Evolutionary conservation across 1,140 invertebrate species (phyloP), one percentile per base, ranked within the genome.

Genomic region (Caenorhabditis remanei): DNA sequence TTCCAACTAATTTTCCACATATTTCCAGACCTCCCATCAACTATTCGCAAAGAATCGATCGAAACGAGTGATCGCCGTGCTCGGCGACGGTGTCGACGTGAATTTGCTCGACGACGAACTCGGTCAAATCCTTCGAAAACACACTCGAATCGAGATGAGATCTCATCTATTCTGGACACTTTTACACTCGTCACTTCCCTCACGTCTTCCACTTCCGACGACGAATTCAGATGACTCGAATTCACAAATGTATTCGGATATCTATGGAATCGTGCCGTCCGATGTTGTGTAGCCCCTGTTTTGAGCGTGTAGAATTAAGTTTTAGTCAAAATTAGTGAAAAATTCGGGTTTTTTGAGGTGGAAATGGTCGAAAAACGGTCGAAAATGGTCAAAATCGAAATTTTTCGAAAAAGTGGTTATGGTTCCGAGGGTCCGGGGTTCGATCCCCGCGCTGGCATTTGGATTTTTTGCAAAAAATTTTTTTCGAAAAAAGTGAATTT

Each of bases 41-140:
- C 43, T 89, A 16, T 91, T 90, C 83, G 87, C 89, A 48, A 90
- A 92, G 50, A 87, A 61, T 16, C 67, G 87, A 19, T 58, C 84
- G 40, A 90, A 89, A 87, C 85, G 82, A n/a, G 32, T 92, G 14
- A 87, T 89, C 4, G 87, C 88, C n/a, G 83, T 92, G 24, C 53
- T 89, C 11, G 83, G 83, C 8, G 82, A 90, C 58, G 86, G 82
- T 14, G 87, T 90, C 11, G 43, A 91, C 11, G 56, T 86, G 24
- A 90, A 92, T 82, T 58, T 89, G 2, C 61, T 92, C 46, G 90
- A 91, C 40, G 48, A 86, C 14, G 90, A 92, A 55, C 86, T 92
- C 8, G 91, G 91, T n/a, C 86, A 90, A 67, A 92, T 92, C 67
- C 87, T 92, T 21, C 85, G 91, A n/a, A 88, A 88, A 63, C 90